Conservation (phyloP, 2,797 vertebrate genomes). For the Enteromius anoplus region DNA sequence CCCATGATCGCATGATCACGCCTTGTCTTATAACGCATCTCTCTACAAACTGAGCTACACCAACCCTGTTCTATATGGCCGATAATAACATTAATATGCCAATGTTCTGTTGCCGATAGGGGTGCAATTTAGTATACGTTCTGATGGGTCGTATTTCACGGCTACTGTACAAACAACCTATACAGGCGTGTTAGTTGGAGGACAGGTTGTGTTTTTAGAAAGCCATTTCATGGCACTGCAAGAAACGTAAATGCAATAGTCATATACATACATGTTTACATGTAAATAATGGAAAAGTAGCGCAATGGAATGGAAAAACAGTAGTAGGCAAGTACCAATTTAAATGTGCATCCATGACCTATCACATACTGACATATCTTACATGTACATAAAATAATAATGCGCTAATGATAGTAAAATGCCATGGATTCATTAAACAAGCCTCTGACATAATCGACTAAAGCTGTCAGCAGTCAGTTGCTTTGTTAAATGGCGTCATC, state of each 20-base stretch:
- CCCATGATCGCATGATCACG: too few species aligned
- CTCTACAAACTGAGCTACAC: too few species aligned
- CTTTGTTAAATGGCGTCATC: constrained; percentile 14
- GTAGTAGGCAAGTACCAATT: background rate
- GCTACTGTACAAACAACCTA: too few species aligned
- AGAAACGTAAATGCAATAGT: background rate
- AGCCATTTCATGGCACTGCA: background rate
- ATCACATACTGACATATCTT: background rate
- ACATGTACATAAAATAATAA: background rate
- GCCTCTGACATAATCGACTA: background rate
- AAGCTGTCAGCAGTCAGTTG: background rate
- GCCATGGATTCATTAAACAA: constrained; percentile 10
- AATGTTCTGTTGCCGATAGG: too few species aligned
- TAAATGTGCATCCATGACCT: background rate
- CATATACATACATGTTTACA: background rate
- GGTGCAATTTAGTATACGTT: too few species aligned
- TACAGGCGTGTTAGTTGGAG: too few species aligned
- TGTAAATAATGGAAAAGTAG: background rate
- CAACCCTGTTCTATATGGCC: too few species aligned
- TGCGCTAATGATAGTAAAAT: constrained; percentile 1
- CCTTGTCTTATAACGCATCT: too few species aligned
- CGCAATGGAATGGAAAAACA: background rate
- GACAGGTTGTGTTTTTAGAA: background rate
- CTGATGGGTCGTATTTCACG: too few species aligned
- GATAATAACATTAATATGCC: too few species aligned